Conservation (phyloP, 2,113 vertebrate species). For the Bujurquina vittata region DNA sequence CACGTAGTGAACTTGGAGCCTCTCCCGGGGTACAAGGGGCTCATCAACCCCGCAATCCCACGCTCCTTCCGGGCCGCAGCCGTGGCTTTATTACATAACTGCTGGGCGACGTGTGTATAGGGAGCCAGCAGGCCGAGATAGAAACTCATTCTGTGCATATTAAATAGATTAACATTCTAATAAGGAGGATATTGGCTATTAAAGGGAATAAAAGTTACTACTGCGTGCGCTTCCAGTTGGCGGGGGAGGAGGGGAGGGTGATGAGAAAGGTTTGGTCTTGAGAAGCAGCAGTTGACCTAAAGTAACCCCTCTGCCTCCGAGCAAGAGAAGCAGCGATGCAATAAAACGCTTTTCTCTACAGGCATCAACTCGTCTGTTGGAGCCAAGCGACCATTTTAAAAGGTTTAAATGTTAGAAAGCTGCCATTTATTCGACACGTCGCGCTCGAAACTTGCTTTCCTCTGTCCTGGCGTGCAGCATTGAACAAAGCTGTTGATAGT, state of each 20-base stretch:
- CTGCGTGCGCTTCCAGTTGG: not conserved
- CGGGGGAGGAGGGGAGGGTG: not conserved
- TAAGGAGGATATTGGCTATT: not conserved
- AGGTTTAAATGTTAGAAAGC: not conserved
- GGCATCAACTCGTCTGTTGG: not conserved
- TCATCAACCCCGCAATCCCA: conserved; percentile 47
- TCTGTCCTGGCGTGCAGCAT: not conserved
- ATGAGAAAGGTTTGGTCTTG: conserved; percentile 8
- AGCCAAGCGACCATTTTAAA: not conserved
- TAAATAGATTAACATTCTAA: conserved; percentile 9
- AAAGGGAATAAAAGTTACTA: not conserved
- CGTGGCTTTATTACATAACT: conserved; percentile 59
- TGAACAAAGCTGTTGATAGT: not conserved
- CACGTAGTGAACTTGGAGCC: conserved; percentile 22
- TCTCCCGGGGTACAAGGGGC: conserved; percentile 27
- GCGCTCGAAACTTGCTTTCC: conserved; percentile 19
- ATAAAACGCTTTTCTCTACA: not conserved
- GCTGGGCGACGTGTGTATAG: conserved; percentile 33
- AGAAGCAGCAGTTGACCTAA: conserved; percentile 67
- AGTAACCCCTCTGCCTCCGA: conserved; percentile 72
- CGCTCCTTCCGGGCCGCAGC: conserved; percentile 34
- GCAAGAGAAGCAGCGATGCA: conserved; percentile 15
- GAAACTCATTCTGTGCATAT: conserved; percentile 47
- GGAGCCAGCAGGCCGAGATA: conserved; percentile 37
- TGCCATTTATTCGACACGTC: not conserved